Percentiles rank a stretch among this genome's conserved stretches.
These are phyloP conservation scores for Polymixis flavicincta DNA, from an alignment of 2,888 invertebrate species.

Conservation along the genomic window DNA sequence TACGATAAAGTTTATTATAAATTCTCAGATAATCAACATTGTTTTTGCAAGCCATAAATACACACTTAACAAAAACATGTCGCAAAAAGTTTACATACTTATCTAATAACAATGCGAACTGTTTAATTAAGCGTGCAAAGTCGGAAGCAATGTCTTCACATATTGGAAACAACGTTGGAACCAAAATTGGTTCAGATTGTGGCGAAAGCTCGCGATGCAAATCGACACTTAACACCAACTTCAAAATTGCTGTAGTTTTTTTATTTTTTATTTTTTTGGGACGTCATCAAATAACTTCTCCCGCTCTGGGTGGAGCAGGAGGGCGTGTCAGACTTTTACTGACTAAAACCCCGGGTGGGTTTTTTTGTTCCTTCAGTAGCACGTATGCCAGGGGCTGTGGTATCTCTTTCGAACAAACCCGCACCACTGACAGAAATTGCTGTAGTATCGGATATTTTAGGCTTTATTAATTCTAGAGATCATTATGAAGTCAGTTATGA, in stretches of 20 bases:
- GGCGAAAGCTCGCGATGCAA: slow-evolving; percentile 39
- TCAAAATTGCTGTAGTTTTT: background rate
- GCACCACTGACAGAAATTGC: too few relatives aligned
- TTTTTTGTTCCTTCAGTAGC: too few relatives aligned
- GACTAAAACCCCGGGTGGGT: too few relatives aligned
- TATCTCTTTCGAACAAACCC: too few relatives aligned
- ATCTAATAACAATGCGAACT: slow-evolving; percentile 60
- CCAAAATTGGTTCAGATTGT: slow-evolving; percentile 18
- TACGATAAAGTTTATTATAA: slow-evolving; percentile 2
- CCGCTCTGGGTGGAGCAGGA: too few relatives aligned
- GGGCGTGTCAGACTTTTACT: too few relatives aligned
- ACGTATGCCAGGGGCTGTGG: too few relatives aligned
- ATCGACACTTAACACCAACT: too few relatives aligned
- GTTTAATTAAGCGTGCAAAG: slow-evolving; percentile 60
- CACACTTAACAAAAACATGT: slow-evolving; percentile 45
- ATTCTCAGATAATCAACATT: slow-evolving; percentile 43
- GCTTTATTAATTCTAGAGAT: background rate
- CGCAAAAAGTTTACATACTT: slow-evolving; percentile 60
- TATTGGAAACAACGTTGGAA: slow-evolving; percentile 50
- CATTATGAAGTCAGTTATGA: background rate
- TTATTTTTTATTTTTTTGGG: too few relatives aligned
- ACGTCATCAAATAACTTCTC: too few relatives aligned
- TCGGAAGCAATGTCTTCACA: slow-evolving; percentile 50
- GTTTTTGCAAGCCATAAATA: slow-evolving; percentile 39
- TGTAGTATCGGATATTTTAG: background rate